Percentiles rank a stretch among this genome's conserved stretches.
Evolutionary conservation across 2,888 invertebrate genomes (phyloP).

Genomic region (Orthosia gracilis): DNA sequence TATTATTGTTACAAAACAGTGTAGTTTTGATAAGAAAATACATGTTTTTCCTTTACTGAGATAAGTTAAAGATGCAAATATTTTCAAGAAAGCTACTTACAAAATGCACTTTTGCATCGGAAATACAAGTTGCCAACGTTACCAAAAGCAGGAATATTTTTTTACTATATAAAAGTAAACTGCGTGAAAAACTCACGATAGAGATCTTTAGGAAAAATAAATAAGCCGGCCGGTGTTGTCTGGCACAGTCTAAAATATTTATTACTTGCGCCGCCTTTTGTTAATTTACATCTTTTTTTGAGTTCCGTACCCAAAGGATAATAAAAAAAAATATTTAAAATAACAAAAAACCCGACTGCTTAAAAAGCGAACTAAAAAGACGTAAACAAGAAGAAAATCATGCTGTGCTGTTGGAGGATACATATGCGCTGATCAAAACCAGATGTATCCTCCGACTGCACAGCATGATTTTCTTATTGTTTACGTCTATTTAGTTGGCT

Average conservation of each 20-base stretch:
- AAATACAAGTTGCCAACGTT: background rate
- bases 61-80: too few species aligned
- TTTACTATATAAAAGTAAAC: conserved; percentile 13
- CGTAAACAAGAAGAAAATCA: too few species aligned
- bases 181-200: conserved; percentile 49
- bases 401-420: too few species aligned
- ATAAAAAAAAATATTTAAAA: too few species aligned
- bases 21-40: background rate
- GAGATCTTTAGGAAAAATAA: conserved; percentile 51
- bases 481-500: too few species aligned
- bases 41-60: background rate
- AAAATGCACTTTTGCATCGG: conserved; percentile 16
- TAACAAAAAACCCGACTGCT: too few species aligned
- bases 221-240: conserved; percentile 45
- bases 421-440: too few species aligned
- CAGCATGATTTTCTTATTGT: too few species aligned
- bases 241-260: conserved; percentile 57
- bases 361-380: too few species aligned
- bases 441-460: too few species aligned
- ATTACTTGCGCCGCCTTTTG: conserved; percentile 43
- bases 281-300: conserved; percentile 55
- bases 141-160: conserved; percentile 8
- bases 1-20: too few species aligned
- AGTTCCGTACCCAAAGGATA: too few species aligned
- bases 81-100: background rate